These are phyloP conservation scores for Drosophila auraria DNA, from an alignment of 1,140 invertebrate genomes.

Conservation along the genomic window DNA sequence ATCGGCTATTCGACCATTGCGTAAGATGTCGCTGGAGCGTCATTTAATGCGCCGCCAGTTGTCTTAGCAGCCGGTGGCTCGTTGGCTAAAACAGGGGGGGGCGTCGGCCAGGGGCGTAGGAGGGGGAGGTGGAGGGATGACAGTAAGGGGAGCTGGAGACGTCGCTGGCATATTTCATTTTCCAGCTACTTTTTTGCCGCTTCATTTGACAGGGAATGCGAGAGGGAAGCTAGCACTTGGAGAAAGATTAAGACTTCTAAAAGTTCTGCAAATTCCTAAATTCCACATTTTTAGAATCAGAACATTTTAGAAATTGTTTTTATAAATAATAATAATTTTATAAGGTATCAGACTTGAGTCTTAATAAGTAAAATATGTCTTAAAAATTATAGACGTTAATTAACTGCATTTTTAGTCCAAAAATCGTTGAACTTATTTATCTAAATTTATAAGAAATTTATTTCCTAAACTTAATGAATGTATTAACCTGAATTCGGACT, in stretches of 20 bases:
- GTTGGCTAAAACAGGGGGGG: background rate
- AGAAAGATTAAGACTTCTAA: background rate
- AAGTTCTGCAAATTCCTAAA: too few relatives aligned
- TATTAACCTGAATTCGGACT: too few relatives aligned
- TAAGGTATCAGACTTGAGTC: too few relatives aligned
- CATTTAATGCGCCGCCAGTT: conserved; percentile 82
- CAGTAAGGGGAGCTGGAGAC: conserved; percentile 41
- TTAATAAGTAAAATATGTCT: too few relatives aligned
- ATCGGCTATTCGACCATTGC: conserved; percentile 65
- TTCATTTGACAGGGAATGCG: conserved; percentile 76
- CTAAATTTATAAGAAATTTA: too few relatives aligned
- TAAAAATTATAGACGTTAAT: too few relatives aligned
- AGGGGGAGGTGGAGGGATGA: conserved; percentile 4
- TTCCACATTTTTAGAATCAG: too few relatives aligned
- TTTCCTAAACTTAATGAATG: too few relatives aligned
- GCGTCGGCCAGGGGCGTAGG: background rate
- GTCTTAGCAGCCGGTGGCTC: conserved; percentile 60
- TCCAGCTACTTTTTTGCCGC: conserved; percentile 82
- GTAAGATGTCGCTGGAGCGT: conserved; percentile 83
- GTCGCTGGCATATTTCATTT: conserved; percentile 83
- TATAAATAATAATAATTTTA: too few relatives aligned
- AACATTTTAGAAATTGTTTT: too few relatives aligned
- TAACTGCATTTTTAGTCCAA: too few relatives aligned
- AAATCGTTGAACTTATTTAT: too few relatives aligned
- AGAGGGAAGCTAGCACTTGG: conserved; percentile 1